Evolutionary conservation across 2,113 vertebrate species (phyloP), one percentile per base, ranked within the genome.

Genomic region (Bagarius yarrelli): DNA sequence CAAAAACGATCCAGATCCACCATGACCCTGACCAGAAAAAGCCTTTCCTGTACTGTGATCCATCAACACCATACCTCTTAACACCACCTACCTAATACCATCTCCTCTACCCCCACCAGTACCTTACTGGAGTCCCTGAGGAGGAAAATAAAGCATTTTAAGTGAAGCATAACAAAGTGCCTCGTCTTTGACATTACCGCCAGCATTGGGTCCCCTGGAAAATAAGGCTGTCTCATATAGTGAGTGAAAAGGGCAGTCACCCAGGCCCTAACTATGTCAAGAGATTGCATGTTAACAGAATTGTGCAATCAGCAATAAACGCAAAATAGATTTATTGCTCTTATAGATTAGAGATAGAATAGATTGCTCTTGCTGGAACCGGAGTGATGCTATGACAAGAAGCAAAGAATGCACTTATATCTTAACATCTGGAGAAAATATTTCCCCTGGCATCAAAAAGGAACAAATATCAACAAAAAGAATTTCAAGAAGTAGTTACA

Each of bases 131-230:
- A 64, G 32, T 83, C 85, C 66, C 64, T 30, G 74, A 64, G 27
- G 36, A 88, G 67, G 80, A 86, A 89, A 89, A 86, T 83, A 86
- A 89, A 80, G 77, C 83, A 89, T 91, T 88, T n/a, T 86, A 60
- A 67, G 81, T 91, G 89, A 93, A 88, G 82, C 87, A 91, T 90
- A 86, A 81, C 82, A 81, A 79, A 81, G 81, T 90, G 85, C 76
- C 85, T 87, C 87, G 87, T 87, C 85, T 86, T 87, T 69, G 86
- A 57, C 21, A 84, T 85, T 78, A 76, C 74, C 72, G 71, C 73
- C 66, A 44, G 44, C 59, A 74, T 76, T 76, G 83, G 69, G 47
- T 79, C 80, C 83, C 77, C 13, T 34, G 77, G 84, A 87, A 87
- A 81, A 77, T 88, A 19, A 71, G 25, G 8, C 69, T 19, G 13